phyloP scores from a whole-genome alignment of 1,140 invertebrate genomes.

The Orius laevigatus region DNA sequence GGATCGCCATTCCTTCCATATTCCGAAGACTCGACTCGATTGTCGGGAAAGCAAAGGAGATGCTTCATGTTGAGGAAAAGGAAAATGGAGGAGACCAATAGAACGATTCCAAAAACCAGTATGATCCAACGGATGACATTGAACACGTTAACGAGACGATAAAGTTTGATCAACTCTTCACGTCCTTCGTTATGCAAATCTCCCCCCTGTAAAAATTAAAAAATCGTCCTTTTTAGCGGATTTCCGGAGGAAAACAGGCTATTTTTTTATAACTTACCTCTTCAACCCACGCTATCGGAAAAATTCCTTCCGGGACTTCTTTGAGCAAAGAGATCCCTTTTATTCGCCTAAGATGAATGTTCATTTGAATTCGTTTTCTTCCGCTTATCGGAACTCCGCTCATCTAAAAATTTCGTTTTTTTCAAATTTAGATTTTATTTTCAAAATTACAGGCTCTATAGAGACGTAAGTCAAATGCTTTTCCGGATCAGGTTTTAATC shows the following conservation, averaged over 20 bases:
- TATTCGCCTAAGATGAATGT: constrained; percentile 30
- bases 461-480: constrained; percentile 32
- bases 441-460: constrained; percentile 29
- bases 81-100: not conserved
- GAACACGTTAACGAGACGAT: not conserved
- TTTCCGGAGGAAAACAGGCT: too few species aligned
- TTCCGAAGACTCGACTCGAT: not conserved
- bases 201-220: not conserved
- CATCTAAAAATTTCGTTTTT: constrained; percentile 25
- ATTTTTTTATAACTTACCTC: constrained; percentile 26
- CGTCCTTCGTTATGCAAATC: not conserved
- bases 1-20: not conserved
- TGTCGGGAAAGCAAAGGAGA: constrained; percentile 2
- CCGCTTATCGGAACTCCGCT: constrained; percentile 33
- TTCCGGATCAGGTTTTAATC: constrained; percentile 28
- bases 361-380: constrained; percentile 34
- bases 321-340: constrained; percentile 25
- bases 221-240: not conserved
- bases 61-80: constrained; percentile 2
- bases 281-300: constrained; percentile 38
- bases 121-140: constrained; percentile 1
- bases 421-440: not conserved
- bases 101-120: not conserved
- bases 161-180: not conserved
- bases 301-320: constrained; percentile 30